Conservation (phyloP, 1,140 invertebrate species). For the Eueides isabella region DNA sequence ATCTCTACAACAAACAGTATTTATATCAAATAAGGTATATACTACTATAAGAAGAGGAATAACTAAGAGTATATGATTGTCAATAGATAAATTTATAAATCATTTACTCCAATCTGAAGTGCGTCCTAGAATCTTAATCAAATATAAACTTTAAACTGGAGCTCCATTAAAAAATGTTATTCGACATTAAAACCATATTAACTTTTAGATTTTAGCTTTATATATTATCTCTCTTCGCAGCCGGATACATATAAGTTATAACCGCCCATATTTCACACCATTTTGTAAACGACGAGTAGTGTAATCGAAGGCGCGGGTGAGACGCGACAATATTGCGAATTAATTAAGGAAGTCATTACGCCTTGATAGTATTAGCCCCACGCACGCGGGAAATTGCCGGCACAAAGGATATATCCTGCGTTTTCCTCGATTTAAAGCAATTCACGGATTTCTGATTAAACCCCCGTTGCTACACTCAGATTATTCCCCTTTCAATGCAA, state of each 20-base stretch:
- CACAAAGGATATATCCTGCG: slow-evolving; percentile 80
- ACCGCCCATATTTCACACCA: background rate
- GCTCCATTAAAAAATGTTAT: no score
- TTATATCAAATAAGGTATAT: no score
- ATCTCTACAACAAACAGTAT: no score
- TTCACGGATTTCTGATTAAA: slow-evolving; percentile 79
- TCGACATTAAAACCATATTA: background rate
- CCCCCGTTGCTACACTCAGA: slow-evolving; percentile 75
- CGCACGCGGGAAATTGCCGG: slow-evolving; percentile 76
- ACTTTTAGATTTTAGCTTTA: background rate
- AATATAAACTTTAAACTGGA: no score
- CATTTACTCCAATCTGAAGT: no score
- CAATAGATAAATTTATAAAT: no score
- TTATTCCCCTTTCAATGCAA: slow-evolving; percentile 79
- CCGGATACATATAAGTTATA: background rate
- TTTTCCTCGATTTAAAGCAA: slow-evolving; percentile 81
- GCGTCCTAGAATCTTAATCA: no score
- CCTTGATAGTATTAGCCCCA: slow-evolving; percentile 74
- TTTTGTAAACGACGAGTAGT: slow-evolving; percentile 4
- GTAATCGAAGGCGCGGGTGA: slow-evolving; percentile 12
- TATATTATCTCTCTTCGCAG: background rate
- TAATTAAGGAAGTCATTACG: slow-evolving; percentile 82
- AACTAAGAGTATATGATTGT: no score
- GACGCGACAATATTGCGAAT: slow-evolving; percentile 72
- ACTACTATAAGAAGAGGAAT: no score